These are phyloP conservation scores for Enteromius treurensis DNA, from an alignment of 2,797 vertebrate species.

Conservation along the genomic window DNA sequence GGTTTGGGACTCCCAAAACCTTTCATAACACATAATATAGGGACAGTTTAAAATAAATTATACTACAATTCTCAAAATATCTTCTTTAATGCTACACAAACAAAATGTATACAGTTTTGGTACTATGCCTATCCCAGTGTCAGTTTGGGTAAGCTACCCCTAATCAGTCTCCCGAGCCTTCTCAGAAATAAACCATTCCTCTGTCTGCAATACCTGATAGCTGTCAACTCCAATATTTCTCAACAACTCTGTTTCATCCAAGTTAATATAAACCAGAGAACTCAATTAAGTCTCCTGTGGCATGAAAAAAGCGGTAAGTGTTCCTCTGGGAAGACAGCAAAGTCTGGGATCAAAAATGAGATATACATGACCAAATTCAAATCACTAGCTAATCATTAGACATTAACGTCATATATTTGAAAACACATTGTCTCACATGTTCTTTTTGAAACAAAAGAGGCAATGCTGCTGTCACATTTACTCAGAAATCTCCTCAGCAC, in stretches of 20 bases:
- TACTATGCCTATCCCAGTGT: neutral
- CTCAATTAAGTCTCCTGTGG: constrained; percentile 5
- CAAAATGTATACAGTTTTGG: neutral
- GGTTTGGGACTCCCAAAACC: too few relatives aligned
- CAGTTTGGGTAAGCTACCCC: neutral
- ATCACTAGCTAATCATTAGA: neutral
- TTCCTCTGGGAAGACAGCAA: neutral
- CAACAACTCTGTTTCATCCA: neutral
- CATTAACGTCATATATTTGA: neutral
- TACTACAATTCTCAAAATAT: neutral
- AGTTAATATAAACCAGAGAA: neutral
- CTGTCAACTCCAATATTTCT: constrained; percentile 3
- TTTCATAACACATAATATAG: too few relatives aligned
- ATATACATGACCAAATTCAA: neutral
- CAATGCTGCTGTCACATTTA: neutral
- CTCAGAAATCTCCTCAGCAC: neutral
- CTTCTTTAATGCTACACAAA: neutral
- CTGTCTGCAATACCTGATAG: neutral
- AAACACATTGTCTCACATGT: neutral
- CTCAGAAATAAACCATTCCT: neutral
- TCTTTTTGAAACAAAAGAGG: neutral
- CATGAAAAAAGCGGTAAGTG: neutral
- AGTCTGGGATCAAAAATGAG: neutral
- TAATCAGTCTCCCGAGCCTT: neutral
- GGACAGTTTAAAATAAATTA: too few relatives aligned